phyloP scores from a whole-genome alignment of 2,888 invertebrate genomes.

The Cephus nigrinus region DNA sequence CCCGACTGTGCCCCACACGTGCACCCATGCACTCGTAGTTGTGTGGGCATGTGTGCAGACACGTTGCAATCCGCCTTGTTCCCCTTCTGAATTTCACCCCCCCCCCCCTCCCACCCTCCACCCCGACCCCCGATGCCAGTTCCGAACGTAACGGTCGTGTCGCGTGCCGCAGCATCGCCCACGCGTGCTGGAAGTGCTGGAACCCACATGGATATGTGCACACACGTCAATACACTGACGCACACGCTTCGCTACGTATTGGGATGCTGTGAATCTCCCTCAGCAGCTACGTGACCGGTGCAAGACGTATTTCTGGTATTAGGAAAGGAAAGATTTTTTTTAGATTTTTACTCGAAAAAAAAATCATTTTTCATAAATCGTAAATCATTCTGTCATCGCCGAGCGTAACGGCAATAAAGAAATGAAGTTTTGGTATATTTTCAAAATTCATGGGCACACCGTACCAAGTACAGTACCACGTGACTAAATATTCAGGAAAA shows the following conservation, averaged over 20 bases:
- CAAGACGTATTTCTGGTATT: too few species aligned
- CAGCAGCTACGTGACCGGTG: not conserved
- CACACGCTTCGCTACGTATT: slow-evolving; percentile 13
- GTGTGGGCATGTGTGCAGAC: slow-evolving; percentile 12
- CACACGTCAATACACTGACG: slow-evolving; percentile 8
- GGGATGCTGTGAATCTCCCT: slow-evolving; percentile 7
- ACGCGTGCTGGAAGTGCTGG: slow-evolving; percentile 52
- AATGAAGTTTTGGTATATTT: too few species aligned
- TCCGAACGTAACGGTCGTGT: slow-evolving; percentile 66
- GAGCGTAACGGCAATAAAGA: too few species aligned
- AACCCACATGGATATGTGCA: slow-evolving; percentile 41
- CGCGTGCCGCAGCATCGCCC: slow-evolving; percentile 66
- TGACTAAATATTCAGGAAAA: too few species aligned
- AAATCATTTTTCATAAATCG: too few species aligned
- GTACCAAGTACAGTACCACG: too few species aligned
- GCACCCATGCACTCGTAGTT: slow-evolving; percentile 4
- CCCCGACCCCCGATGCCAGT: slow-evolving; percentile 32
- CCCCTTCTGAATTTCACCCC: slow-evolving; percentile 42
- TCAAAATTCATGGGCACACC: too few species aligned
- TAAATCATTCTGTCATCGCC: too few species aligned
- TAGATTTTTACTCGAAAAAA: too few species aligned
- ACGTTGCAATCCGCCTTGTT: slow-evolving; percentile 40
- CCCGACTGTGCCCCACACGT: not conserved
- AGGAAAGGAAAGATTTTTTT: too few species aligned
- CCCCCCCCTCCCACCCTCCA: not conserved